Conservation (phyloP, 92 coral and sea anemone species). For the Epizoanthus scotinus region DNA sequence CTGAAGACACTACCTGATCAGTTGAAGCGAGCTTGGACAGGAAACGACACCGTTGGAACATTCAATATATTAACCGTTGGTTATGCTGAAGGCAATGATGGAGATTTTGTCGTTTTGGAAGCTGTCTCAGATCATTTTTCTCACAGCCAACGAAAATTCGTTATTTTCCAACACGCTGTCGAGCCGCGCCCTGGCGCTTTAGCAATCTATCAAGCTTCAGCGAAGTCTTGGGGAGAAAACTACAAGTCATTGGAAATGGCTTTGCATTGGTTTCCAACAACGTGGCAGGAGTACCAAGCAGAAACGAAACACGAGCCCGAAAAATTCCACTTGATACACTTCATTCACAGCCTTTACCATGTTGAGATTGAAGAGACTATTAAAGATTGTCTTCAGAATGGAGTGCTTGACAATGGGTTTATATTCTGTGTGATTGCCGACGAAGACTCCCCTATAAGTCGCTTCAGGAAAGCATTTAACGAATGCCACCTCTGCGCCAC, state of each 20-base stretch:
- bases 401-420: not conserved
- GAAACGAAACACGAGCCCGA: not conserved
- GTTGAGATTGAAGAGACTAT: not conserved
- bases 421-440: not conserved
- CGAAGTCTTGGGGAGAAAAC: not conserved
- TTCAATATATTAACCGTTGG: not conserved
- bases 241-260: not conserved
- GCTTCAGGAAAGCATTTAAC: too few relatives aligned
- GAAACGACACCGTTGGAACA: not conserved
- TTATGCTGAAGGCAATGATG: not conserved
- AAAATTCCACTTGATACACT: not conserved
- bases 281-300: not conserved
- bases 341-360: not conserved
- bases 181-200: not conserved
- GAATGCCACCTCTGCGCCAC: too few relatives aligned
- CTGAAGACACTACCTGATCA: not conserved
- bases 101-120: not conserved
- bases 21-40: not conserved
- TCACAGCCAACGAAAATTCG: not conserved
- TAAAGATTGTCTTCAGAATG: not conserved
- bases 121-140: not conserved
- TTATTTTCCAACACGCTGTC: not conserved
- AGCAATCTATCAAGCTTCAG: not conserved
- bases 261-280: not conserved
- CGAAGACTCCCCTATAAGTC: too few relatives aligned